Evolutionary conservation across 2,797 vertebrate species (phyloP), one percentile per base, ranked within the genome.

Genomic region (Lithobates sylvaticus): DNA sequence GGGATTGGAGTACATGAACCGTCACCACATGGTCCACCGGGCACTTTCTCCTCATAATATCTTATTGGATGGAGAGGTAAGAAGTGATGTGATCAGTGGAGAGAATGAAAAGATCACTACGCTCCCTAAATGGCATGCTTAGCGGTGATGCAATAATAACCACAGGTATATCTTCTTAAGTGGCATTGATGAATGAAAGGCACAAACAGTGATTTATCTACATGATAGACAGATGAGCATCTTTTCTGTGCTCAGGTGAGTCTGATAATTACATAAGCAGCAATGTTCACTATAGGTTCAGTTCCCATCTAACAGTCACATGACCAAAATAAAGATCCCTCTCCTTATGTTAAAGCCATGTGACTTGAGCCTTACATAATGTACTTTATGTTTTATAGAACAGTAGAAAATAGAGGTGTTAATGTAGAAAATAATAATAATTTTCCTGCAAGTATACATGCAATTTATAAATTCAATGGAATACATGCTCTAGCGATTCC

Each of bases 1-100:
- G 87, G 98, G 97, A 27, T 93, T 99, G 90, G 95, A 96, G 0
- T 98, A 96, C 54, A 97, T 99, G 96, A 99, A 99, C 92, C 95
- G 94, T 86, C 94, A 98, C 70, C 94, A 95, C 26, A 95, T 99
- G 93, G 97, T 99, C 34, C 98, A 99, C 89, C 93, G 97, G 88
- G 96, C 98, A 0, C 96, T 99, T 29, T 95, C 94, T 3, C 94
- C 96, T 76, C 94, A 96, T 89, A 99, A 98, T 88, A 94, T 99
- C 85, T 95, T 99, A 85, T 89, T 98, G 95, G 97, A 99, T 91
- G 94, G 88, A 90, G 95, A 98, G 97, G 98, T 99, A 94, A 90
- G 88, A 65, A 23, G 12, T 68, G 23, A 75, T 73, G 15, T 26
- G 61, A 67, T 67, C 42, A 32, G 18, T 39, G 26, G 16, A 39